Conservation (phyloP, 2,888 invertebrate genomes). For the Cephalotes varians region DNA sequence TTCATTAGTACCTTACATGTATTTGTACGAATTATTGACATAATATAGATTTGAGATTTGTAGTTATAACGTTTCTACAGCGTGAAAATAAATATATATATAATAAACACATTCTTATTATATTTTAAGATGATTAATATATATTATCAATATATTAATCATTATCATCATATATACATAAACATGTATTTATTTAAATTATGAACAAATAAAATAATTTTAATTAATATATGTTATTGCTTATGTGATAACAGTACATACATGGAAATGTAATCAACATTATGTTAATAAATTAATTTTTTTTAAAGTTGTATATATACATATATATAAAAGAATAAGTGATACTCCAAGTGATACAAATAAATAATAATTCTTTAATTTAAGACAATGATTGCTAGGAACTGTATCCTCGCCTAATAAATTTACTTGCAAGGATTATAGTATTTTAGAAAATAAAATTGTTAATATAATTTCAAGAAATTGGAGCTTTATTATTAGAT, state of each 20-base stretch:
- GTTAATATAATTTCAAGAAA: slow-evolving; percentile 9
- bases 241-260: slow-evolving; percentile 7
- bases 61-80: slow-evolving; percentile 42
- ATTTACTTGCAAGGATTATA: slow-evolving; percentile 37
- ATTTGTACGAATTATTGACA: slow-evolving; percentile 22
- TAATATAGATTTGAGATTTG: slow-evolving; percentile 37
- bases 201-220: slow-evolving; percentile 14
- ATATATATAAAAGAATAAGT: slow-evolving; percentile 9
- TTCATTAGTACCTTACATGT: slow-evolving; percentile 13
- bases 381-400: slow-evolving; percentile 13
- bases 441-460: slow-evolving; percentile 37
- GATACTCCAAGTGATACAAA: slow-evolving; percentile 3
- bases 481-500: neutral
- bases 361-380: slow-evolving; percentile 26
- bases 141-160: slow-evolving; percentile 10
- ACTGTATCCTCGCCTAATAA: slow-evolving; percentile 10
- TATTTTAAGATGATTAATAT: slow-evolving; percentile 20
- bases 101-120: slow-evolving; percentile 13
- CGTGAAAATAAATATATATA: slow-evolving; percentile 33
- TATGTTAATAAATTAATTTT: slow-evolving; percentile 42
- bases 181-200: slow-evolving; percentile 14
- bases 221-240: slow-evolving; percentile 26
- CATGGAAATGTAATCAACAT: slow-evolving; percentile 24
- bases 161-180: neutral
- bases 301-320: slow-evolving; percentile 15